phyloP scores from a whole-genome alignment of 2,113 vertebrate species.

The Eurystomus gularis region DNA sequence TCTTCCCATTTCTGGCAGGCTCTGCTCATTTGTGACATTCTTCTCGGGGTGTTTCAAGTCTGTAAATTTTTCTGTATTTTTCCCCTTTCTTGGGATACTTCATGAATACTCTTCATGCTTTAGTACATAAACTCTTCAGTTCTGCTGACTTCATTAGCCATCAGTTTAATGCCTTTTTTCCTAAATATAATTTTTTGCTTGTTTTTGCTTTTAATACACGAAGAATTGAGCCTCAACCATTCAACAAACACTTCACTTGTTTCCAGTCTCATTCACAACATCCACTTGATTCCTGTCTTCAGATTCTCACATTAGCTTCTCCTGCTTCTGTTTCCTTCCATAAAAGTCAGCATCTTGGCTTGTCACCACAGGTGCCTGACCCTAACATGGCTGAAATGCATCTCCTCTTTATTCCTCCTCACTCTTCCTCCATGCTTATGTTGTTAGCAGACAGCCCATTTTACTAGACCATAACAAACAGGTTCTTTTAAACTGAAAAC shows the following conservation, averaged over 20 bases:
- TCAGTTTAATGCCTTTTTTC: neutral
- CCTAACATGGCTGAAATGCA: neutral
- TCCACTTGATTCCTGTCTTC: neutral
- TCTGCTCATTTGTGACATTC: neutral
- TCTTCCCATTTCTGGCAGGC: neutral
- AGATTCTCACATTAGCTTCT: neutral
- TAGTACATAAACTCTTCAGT: neutral
- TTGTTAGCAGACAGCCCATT: neutral
- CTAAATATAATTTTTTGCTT: neutral
- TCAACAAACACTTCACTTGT: neutral
- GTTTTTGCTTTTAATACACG: neutral
- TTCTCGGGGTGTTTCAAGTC: neutral
- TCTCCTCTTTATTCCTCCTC: neutral
- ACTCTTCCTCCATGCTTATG: neutral
- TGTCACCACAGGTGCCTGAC: neutral
- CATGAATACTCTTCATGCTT: neutral
- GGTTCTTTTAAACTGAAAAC: neutral
- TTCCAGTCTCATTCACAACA: neutral
- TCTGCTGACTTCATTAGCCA: neutral
- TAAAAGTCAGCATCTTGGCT: neutral
- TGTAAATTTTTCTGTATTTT: neutral
- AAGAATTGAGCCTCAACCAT: neutral
- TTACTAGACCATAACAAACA: neutral
- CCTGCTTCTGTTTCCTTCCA: neutral
- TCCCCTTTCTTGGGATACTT: neutral